A percentile compares a stretch with the other conserved stretches of the same genome.
These are phyloP conservation scores for Pilophorus perplexus DNA, from an alignment of 2,888 invertebrate genomes.

Conservation along the genomic window DNA sequence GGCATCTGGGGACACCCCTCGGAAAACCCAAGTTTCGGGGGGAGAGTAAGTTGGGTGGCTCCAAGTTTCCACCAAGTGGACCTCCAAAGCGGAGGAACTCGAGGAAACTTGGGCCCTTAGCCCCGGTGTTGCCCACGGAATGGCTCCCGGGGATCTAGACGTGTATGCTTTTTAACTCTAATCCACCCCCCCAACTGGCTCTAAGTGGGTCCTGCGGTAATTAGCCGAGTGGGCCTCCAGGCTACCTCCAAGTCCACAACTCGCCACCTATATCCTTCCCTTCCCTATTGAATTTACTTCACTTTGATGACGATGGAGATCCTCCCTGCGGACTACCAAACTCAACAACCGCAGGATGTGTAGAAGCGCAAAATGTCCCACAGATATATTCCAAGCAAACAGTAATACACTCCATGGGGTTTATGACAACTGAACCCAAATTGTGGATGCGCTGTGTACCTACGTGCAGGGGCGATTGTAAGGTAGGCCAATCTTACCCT, in stretches of 20 bases:
- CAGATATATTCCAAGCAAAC: no score
- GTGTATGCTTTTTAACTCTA: slow-evolving; percentile 40
- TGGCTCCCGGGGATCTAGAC: slow-evolving; percentile 29
- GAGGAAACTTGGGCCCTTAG: neutral
- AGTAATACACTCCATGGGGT: no score
- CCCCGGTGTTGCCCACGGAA: slow-evolving; percentile 6
- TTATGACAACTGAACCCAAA: no score
- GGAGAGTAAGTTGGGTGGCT: slow-evolving; percentile 29
- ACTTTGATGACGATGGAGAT: slow-evolving; percentile 2
- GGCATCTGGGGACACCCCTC: slow-evolving; percentile 43
- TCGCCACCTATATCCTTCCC: slow-evolving; percentile 25
- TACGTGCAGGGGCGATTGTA: no score
- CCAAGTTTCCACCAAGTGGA: slow-evolving; percentile 39
- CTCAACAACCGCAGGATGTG: no score
- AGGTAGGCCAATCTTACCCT: no score
- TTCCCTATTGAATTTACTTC: slow-evolving; percentile 1
- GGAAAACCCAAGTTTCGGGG: slow-evolving; percentile 25
- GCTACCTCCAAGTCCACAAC: slow-evolving; percentile 26
- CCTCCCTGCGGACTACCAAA: no score
- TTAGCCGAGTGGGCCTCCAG: slow-evolving; percentile 29
- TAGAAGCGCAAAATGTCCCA: no score
- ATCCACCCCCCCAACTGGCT: neutral
- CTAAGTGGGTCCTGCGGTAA: slow-evolving; percentile 29
- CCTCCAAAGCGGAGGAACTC: slow-evolving; percentile 7
- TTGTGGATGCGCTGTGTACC: no score